Evolutionary conservation across 1,140 invertebrate species (phyloP), one percentile per base, ranked within the genome.

Genomic region (Pogonomyrmex californicus): DNA sequence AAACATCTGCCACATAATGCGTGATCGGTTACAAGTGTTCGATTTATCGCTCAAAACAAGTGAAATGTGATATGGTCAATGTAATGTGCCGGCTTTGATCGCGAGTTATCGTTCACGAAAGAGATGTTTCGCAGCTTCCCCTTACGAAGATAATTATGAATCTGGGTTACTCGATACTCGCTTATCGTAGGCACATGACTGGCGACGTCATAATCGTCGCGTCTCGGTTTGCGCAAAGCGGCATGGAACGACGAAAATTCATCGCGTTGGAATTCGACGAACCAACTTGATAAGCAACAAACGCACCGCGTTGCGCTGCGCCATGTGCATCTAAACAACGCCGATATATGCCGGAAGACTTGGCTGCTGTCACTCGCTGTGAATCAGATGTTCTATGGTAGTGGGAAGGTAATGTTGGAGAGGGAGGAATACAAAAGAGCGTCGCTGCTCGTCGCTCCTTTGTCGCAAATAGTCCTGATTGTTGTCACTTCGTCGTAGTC

Each of bases 151-250:
- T 9, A n/a, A 82, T 70, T 71, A 14, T 0, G 5, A 83, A 87
- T 86, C 47, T 82, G 49, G 62, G 66, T 86, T 73, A 83, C n/a
- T 44, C 10, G 44, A 71, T 86, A 73, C 41, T 54, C 4, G 1
- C 30, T 71, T 71, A 82, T 82, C 78, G 17, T 23, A 1, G 6
- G 9, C 65, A 44, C 65, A 41, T 82, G 65, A 71, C 17, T 23
- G 23, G 78, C 63, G 49, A 49, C 17, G 36, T 7, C 5, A 58
- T 23, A 23, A 12, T 36, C 1, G 33, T 6, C 17, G 62, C 62
- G 6, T 44, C 36, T 23, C 4, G 14, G 6, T 23, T 9, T 41
- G 6, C 3, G 10, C 7, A 44, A n/a, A 44, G 2, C 14, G 33
- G 58, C 7, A 36, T 30, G 36, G 36, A 58, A 6, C 9, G 9